Evolutionary conservation across 2,888 invertebrate genomes (phyloP).

Genomic region (Pyrocoelia pectoralis): DNA sequence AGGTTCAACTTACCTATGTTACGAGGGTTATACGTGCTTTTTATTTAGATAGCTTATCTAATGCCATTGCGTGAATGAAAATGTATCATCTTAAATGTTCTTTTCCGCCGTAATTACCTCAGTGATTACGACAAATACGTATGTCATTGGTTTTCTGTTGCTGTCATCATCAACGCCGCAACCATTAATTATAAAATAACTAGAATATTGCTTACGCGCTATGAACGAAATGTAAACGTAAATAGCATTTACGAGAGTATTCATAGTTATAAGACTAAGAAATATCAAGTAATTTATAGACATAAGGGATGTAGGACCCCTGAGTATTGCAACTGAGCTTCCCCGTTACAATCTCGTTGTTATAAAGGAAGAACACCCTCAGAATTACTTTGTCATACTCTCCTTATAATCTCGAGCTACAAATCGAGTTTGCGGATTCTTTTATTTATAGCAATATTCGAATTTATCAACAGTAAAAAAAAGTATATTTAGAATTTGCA

Average conservation of each 20-base stretch:
- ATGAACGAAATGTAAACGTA: slow-evolving; percentile 4
- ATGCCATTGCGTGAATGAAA: background rate
- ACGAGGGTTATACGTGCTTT: background rate
- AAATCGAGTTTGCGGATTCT: slow-evolving; percentile 6
- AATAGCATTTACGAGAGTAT: slow-evolving; percentile 8
- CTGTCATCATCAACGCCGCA: too few species aligned
- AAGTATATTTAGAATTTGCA: background rate
- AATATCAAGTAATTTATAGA: slow-evolving; percentile 19
- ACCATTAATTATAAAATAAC: background rate
- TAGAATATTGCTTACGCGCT: background rate
- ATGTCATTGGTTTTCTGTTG: too few species aligned
- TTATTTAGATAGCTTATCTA: slow-evolving; percentile 1
- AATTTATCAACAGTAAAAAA: background rate
- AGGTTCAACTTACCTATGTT: background rate
- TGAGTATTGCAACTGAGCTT: slow-evolving; percentile 16
- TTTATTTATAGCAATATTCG: background rate
- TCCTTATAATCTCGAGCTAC: slow-evolving; percentile 6
- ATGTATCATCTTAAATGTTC: background rate
- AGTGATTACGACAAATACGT: background rate
- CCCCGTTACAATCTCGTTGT: slow-evolving; percentile 19
- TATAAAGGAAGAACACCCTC: slow-evolving; percentile 17
- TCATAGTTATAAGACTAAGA: slow-evolving; percentile 15
- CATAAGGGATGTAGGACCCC: slow-evolving; percentile 18
- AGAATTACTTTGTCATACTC: slow-evolving; percentile 13
- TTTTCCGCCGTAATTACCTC: background rate